Evolutionary conservation across 2,797 vertebrate genomes (phyloP).

Genomic region (Erethizon dorsatum): DNA sequence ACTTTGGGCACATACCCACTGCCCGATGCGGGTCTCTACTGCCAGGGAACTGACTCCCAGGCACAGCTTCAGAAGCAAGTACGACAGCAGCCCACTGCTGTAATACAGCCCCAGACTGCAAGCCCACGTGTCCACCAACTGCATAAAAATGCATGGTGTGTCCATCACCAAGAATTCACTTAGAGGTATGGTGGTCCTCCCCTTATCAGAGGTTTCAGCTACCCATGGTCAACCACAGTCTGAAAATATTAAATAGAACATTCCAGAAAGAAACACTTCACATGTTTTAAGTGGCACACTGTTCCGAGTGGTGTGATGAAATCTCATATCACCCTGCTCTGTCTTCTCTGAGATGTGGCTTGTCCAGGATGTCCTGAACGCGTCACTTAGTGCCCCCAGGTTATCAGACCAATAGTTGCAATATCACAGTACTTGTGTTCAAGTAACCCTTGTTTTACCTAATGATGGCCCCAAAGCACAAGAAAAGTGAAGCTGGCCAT

Average conservation of each 20-base stretch:
- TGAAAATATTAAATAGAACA: not conserved
- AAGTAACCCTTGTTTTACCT: not conserved
- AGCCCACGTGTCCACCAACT: not conserved
- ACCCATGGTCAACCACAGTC: not conserved
- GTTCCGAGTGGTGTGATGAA: not conserved
- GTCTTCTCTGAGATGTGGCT: not conserved
- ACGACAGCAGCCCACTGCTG: no score
- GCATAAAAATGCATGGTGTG: not conserved
- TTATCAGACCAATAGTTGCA: not conserved
- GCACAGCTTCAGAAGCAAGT: not conserved
- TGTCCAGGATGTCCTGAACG: no score
- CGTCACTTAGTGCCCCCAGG: not conserved
- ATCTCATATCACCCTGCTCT: not conserved
- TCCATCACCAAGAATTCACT: not conserved
- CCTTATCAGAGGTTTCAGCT: not conserved
- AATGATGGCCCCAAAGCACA: not conserved
- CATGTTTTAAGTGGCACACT: not conserved
- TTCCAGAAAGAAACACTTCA: not conserved
- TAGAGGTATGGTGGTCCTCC: not conserved
- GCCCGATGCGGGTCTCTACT: not conserved
- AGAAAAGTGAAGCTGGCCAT: not conserved
- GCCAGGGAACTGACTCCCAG: not conserved
- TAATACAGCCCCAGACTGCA: not conserved
- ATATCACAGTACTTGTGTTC: not conserved
- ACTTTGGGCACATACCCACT: no score